Evolutionary conservation across 1,140 invertebrate genomes (phyloP), one percentile per base, ranked within the genome.

Genomic region (Bombyx mandarina): DNA sequence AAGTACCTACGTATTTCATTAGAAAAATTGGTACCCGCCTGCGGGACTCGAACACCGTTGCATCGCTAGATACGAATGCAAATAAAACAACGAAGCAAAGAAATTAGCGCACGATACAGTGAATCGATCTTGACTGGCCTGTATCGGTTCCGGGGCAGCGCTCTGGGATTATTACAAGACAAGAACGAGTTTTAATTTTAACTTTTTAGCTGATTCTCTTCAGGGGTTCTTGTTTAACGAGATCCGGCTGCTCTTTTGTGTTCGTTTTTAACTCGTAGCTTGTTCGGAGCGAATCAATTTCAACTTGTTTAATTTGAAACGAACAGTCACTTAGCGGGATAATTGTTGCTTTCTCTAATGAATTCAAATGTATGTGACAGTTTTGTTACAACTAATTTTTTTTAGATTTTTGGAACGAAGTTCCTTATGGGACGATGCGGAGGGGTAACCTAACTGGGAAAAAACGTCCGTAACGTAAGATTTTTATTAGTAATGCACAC

Each of bases 101-200:
- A 18, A 18, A 18, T 18, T 35, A 35, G 26, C 4, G 26, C 26
- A 35, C 26, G 26, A 35, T 2, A 35, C 26, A 35, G 26, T 35
- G 26, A 35, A 35, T 35, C 26, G 26, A 35, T 35, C 26, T 35
- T 8, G 7, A 50, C 8, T 26, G 9, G n/a, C n/a, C 26, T 4
- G 48, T n/a, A n/a, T 50, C 48, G 4, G n/a, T 50, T 50, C 12
- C n/a, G 7, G 10, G 52, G 53, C 57, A 22, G 54, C 52, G 45
- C 55, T 48, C 51, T 60, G 56, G 51, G 52, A 54, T 70, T 71
- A 74, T 75, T 71, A 73, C 60, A 61, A 35, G 54, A 56, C 12
- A 67, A 66, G 65, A 74, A 71, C 70, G 69, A 70, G 69, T 75
- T 77, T 77, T 75, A 75, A 77, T 75, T 75, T 73, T 77, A 77